phyloP scores from a whole-genome alignment of 2,797 vertebrate genomes.

The Erethizon dorsatum region DNA sequence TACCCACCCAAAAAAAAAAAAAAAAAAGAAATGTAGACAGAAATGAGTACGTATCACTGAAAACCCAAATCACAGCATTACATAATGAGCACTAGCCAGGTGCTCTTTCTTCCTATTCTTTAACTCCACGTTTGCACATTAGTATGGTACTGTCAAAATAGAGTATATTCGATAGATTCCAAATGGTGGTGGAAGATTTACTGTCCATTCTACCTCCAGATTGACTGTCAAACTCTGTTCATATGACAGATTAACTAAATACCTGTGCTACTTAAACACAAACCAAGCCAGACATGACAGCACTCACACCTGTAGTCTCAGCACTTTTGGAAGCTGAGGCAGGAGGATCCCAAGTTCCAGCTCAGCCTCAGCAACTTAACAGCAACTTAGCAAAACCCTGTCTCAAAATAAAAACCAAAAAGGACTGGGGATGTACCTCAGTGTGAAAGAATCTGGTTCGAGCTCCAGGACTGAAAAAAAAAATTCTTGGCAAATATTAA shows the following conservation, averaged over 20 bases:
- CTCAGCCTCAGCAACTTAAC: background rate
- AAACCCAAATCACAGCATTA: conserved; percentile 63
- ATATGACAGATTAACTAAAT: conserved; percentile 47
- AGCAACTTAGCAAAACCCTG: background rate
- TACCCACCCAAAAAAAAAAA: too few relatives aligned
- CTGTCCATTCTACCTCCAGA: background rate
- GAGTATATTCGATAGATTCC: background rate
- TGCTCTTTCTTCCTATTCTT: conserved; percentile 24
- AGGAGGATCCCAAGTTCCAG: background rate
- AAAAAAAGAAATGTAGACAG: background rate
- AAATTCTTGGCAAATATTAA: conserved; percentile 38
- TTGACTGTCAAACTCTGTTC: conserved; percentile 14
- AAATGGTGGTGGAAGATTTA: background rate
- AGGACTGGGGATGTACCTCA: background rate
- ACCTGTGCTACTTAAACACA: conserved; percentile 25
- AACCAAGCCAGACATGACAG: background rate
- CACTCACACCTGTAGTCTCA: background rate
- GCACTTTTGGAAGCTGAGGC: background rate
- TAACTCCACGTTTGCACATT: conserved; percentile 15
- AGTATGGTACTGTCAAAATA: background rate
- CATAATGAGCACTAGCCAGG: conserved; percentile 9
- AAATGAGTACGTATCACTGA: conserved; percentile 55
- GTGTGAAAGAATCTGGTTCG: background rate
- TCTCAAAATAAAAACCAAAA: background rate
- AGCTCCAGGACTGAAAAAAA: conserved; percentile 1